phyloP scores from a whole-genome alignment of 2,113 vertebrate genomes.

The Herpetotheres cachinnans region DNA sequence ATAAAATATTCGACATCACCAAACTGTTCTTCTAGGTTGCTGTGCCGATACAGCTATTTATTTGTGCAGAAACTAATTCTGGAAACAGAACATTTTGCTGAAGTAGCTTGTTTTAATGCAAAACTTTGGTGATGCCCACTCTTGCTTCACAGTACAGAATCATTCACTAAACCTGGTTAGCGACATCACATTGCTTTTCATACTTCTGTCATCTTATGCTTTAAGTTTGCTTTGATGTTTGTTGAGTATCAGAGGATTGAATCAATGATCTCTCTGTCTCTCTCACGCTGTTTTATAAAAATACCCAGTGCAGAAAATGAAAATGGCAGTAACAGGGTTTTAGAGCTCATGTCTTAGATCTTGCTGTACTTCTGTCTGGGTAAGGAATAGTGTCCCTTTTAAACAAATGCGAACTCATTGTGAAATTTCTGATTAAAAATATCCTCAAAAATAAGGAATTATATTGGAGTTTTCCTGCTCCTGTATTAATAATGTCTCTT shows the following conservation, averaged over 20 bases:
- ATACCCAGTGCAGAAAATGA: background rate
- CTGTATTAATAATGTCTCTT: background rate
- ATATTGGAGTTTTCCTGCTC: background rate
- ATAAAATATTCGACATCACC: constrained; percentile 75
- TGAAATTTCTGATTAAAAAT: background rate
- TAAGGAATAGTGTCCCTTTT: background rate
- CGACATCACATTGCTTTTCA: constrained; percentile 78
- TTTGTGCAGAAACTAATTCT: constrained; percentile 54
- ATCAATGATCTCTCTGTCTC: constrained; percentile 82
- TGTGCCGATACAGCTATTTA: constrained; percentile 33
- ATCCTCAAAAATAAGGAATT: background rate
- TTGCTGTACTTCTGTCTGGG: background rate
- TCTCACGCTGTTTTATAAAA: background rate
- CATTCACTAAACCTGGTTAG: constrained; percentile 75
- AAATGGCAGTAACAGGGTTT: background rate
- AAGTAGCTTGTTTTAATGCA: constrained; percentile 62
- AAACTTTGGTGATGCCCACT: constrained; percentile 92
- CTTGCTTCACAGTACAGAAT: constrained; percentile 76
- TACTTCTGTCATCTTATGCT: constrained; percentile 81
- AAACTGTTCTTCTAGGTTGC: constrained; percentile 62
- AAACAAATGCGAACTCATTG: background rate
- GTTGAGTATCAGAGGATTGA: constrained; percentile 69
- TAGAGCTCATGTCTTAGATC: background rate
- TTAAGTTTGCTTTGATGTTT: constrained; percentile 76
- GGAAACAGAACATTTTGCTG: constrained; percentile 33